Evolutionary conservation across 2,113 vertebrate genomes (phyloP).

Genomic region (Aptenodytes forsteri): DNA sequence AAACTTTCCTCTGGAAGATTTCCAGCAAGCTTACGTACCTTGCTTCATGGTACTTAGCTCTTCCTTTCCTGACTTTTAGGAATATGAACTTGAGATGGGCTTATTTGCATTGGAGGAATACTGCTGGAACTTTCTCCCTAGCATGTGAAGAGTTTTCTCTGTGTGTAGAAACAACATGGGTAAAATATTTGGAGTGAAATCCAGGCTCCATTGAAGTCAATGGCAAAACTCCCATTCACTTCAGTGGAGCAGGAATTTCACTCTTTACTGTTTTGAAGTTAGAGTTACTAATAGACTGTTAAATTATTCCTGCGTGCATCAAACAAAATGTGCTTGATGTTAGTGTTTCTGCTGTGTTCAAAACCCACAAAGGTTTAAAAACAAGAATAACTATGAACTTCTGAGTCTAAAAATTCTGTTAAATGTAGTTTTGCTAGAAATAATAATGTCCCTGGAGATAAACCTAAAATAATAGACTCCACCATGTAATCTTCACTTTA

Average conservation of each 20-base stretch:
- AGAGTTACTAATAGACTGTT: slow-evolving; percentile 49
- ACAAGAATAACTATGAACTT: background rate
- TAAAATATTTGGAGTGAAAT: slow-evolving; percentile 47
- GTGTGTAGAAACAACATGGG: background rate
- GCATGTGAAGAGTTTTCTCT: slow-evolving; percentile 18
- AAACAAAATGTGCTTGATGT: slow-evolving; percentile 17
- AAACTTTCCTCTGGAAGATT: background rate
- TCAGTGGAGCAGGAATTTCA: slow-evolving; percentile 43
- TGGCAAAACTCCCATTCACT: slow-evolving; percentile 50
- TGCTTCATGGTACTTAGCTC: background rate
- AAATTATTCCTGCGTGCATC: slow-evolving; percentile 12
- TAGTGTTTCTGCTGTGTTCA: slow-evolving; percentile 10
- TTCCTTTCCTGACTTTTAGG: background rate
- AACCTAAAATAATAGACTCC: slow-evolving; percentile 70
- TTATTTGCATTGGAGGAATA: background rate
- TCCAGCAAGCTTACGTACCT: background rate
- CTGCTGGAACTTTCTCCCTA: background rate
- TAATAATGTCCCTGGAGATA: slow-evolving; percentile 66
- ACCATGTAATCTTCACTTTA: slow-evolving; percentile 58
- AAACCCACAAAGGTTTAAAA: slow-evolving; percentile 29
- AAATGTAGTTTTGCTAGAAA: slow-evolving; percentile 53
- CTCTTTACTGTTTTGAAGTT: slow-evolving; percentile 57
- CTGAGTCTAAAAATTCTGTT: background rate
- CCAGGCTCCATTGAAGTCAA: slow-evolving; percentile 29
- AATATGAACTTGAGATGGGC: background rate